phyloP scores from a whole-genome alignment of 2,113 vertebrate genomes.

The Thalassoma bifasciatum region DNA sequence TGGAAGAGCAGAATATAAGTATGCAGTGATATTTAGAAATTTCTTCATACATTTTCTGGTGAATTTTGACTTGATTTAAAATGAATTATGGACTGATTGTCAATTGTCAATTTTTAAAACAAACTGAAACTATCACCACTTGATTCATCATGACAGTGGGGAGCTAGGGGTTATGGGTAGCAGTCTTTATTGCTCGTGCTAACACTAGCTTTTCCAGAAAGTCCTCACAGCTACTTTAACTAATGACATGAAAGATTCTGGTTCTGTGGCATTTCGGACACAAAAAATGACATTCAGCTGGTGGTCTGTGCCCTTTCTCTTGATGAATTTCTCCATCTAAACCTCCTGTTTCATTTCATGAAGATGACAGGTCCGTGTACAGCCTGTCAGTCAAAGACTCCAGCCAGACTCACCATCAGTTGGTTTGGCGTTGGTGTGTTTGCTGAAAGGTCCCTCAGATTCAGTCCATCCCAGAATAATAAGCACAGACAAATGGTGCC shows the following conservation, averaged over 20 bases:
- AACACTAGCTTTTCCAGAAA: too few relatives aligned
- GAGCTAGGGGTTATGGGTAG: too few relatives aligned
- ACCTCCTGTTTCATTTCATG: slow-evolving; percentile 13
- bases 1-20: too few relatives aligned
- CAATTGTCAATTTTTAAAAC: too few relatives aligned
- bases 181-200: too few relatives aligned
- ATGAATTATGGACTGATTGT: too few relatives aligned
- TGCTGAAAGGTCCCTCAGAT: slow-evolving; percentile 60
- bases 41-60: too few relatives aligned
- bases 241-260: slow-evolving; percentile 8
- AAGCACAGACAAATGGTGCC: slow-evolving; percentile 72
- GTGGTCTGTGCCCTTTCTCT: slow-evolving; percentile 16
- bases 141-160: too few relatives aligned
- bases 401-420: slow-evolving; percentile 52
- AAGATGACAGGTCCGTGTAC: slow-evolving; percentile 16
- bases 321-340: slow-evolving; percentile 24
- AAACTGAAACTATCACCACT: too few relatives aligned
- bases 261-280: slow-evolving; percentile 67
- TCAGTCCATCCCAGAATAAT: slow-evolving; percentile 63
- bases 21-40: too few relatives aligned
- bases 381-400: slow-evolving; percentile 13
- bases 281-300: slow-evolving; percentile 47
- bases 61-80: too few relatives aligned
- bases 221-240: too few relatives aligned
- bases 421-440: slow-evolving; percentile 42